Conservation (phyloP, 2,797 vertebrate genomes). For the Sebastolobus altivelis region DNA sequence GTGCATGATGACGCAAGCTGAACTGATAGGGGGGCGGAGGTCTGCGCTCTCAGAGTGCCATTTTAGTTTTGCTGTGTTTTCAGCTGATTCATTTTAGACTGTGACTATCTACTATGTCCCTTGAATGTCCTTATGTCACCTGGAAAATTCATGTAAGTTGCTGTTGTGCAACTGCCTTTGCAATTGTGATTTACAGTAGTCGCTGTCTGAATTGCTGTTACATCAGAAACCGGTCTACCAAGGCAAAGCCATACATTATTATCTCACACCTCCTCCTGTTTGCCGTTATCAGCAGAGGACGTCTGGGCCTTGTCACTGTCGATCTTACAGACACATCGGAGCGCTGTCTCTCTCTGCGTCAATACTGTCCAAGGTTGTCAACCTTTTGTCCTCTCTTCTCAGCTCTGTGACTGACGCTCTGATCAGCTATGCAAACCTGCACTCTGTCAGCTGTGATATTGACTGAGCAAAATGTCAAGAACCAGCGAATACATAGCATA, state of each 20-base stretch:
- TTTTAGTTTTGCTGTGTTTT: not conserved
- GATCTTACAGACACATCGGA: conserved; percentile 30
- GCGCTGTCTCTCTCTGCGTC: conserved; percentile 30
- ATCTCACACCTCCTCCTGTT: conserved; percentile 25
- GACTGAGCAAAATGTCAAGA: conserved; percentile 24
- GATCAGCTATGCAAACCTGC: conserved; percentile 41
- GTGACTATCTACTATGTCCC: not conserved
- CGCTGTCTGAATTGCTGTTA: not conserved
- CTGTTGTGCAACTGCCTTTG: not conserved
- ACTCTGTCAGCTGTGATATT: conserved; percentile 15
- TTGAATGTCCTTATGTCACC: not conserved
- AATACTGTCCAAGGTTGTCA: conserved; percentile 51
- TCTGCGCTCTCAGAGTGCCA: too few species aligned
- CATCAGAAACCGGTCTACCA: not conserved
- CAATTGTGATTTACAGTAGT: not conserved
- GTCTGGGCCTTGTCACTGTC: conserved; percentile 34
- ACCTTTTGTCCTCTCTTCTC: conserved; percentile 38
- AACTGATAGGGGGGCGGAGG: too few species aligned
- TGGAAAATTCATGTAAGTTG: not conserved
- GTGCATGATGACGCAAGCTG: too few species aligned
- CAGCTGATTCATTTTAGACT: not conserved
- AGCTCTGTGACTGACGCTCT: conserved; percentile 14
- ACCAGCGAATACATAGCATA: not conserved
- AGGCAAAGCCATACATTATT: not conserved
- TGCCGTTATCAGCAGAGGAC: conserved; percentile 24